Evolutionary conservation across 1,140 invertebrate genomes (phyloP).

Genomic region (Drosophila subobscura): DNA sequence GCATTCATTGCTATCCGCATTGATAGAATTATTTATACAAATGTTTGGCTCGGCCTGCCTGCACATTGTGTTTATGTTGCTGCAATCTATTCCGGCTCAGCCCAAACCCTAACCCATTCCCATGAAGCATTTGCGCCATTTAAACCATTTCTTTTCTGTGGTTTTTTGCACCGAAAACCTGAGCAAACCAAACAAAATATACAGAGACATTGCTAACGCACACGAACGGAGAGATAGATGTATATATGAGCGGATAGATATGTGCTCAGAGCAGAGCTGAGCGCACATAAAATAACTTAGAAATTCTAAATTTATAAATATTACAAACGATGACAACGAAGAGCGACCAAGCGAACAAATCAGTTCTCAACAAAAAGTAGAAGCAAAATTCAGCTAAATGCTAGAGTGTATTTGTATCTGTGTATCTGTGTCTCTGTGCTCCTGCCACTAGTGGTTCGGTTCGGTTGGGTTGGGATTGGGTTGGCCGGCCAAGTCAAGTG

Average conservation of each 20-base stretch:
- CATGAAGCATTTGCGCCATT: conserved; percentile 67
- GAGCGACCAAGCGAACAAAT: conserved; percentile 63
- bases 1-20: conserved; percentile 59
- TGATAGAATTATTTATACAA: conserved; percentile 79
- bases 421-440: conserved; percentile 24
- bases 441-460: conserved; percentile 35
- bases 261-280: conserved; percentile 44
- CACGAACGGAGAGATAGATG: not conserved
- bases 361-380: conserved; percentile 37
- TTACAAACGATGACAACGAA: conserved; percentile 81
- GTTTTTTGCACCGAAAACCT: conserved; percentile 55
- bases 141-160: conserved; percentile 31
- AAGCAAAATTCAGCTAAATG: conserved; percentile 30
- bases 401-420: conserved; percentile 39
- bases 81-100: conserved; percentile 55
- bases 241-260: not conserved
- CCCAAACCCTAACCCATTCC: conserved; percentile 12
- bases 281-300: conserved; percentile 79
- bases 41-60: conserved; percentile 37
- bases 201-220: conserved; percentile 34
- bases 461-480: not conserved
- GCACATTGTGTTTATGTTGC: conserved; percentile 79
- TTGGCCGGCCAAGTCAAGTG: conserved; percentile 40
- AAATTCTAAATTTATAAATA: conserved; percentile 81
- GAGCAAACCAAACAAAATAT: conserved; percentile 68